phyloP scores from a whole-genome alignment of 64 coral and sea anemone genomes.

The Actinia equina region DNA sequence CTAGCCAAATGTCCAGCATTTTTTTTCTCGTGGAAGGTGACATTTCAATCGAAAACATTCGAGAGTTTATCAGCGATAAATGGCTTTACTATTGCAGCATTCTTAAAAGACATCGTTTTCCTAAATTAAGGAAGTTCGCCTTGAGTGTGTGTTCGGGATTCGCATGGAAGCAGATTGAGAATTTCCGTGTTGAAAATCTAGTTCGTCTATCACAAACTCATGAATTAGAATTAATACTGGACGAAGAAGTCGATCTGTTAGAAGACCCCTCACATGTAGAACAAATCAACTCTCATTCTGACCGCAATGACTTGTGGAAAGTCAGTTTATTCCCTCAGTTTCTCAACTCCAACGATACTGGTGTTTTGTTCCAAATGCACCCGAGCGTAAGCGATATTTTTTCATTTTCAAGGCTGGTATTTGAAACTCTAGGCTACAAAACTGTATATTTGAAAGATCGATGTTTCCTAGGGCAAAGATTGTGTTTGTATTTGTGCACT shows the following conservation, averaged over 20 bases:
- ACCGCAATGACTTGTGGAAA: constrained; percentile 50
- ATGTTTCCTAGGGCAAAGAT: constrained; percentile 50
- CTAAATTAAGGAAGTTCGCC: constrained; percentile 59
- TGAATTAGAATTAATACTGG: not conserved
- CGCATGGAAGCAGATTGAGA: constrained; percentile 59
- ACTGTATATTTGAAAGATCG: constrained; percentile 66
- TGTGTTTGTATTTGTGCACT: constrained; percentile 57
- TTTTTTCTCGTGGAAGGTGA: constrained; percentile 74
- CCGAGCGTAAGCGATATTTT: constrained; percentile 65
- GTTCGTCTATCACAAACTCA: constrained; percentile 26
- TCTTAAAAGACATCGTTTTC: constrained; percentile 27
- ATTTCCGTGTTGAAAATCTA: constrained; percentile 45
- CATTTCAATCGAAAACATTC: constrained; percentile 50
- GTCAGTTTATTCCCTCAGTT: constrained; percentile 61
- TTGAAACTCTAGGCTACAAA: constrained; percentile 83
- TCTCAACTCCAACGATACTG: constrained; percentile 50
- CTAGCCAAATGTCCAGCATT: constrained; percentile 43
- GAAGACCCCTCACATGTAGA: constrained; percentile 9
- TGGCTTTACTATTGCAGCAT: constrained; percentile 47
- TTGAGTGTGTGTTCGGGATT: constrained; percentile 46
- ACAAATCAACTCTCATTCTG: not conserved
- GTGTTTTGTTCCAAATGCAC: constrained; percentile 72
- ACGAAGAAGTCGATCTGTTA: constrained; percentile 39
- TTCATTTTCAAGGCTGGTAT: constrained; percentile 32
- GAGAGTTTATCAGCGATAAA: constrained; percentile 46